Percentiles rank a stretch among this genome's conserved stretches.
phyloP scores from a whole-genome alignment of 1,140 invertebrate genomes.

The Aphaenogaster floridana region DNA sequence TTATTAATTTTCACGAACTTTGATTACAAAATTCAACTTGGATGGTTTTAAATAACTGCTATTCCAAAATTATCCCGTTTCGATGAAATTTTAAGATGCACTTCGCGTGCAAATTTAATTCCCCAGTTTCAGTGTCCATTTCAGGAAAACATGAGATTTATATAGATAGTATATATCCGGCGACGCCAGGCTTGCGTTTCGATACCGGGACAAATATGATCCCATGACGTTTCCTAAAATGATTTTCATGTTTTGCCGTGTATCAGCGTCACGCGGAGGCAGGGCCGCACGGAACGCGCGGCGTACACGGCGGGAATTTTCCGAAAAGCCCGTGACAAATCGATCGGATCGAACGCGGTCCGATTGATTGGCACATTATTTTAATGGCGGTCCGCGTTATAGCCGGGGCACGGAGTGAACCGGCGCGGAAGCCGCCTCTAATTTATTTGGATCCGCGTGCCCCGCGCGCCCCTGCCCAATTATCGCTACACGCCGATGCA shows the following conservation, averaged over 20 bases:
- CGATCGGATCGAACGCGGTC: constrained; percentile 20
- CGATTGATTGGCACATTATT: constrained; percentile 60
- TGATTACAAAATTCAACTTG: background rate
- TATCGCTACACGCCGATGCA: constrained; percentile 57
- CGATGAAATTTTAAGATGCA: constrained; percentile 1
- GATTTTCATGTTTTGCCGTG: constrained; percentile 2
- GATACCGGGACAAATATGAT: constrained; percentile 28
- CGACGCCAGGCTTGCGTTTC: no score
- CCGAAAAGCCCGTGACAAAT: constrained; percentile 29
- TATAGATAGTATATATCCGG: background rate
- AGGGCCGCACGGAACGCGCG: background rate
- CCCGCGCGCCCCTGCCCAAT: constrained; percentile 41
- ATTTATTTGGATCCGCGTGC: constrained; percentile 55
- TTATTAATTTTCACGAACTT: background rate
- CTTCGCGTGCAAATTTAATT: background rate
- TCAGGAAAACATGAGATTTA: constrained; percentile 4
- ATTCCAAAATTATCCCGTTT: background rate
- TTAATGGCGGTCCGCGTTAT: constrained; percentile 45
- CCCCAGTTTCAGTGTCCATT: background rate
- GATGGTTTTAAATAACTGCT: background rate
- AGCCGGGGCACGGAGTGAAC: background rate
- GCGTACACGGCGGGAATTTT: background rate
- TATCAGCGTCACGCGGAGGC: background rate
- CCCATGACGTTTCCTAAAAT: constrained; percentile 30
- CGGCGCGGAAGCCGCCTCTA: constrained; percentile 38